Evolutionary conservation across 2,113 vertebrate species (phyloP), one percentile per base, ranked within the genome.

Genomic region (Amphiprion ocellaris): DNA sequence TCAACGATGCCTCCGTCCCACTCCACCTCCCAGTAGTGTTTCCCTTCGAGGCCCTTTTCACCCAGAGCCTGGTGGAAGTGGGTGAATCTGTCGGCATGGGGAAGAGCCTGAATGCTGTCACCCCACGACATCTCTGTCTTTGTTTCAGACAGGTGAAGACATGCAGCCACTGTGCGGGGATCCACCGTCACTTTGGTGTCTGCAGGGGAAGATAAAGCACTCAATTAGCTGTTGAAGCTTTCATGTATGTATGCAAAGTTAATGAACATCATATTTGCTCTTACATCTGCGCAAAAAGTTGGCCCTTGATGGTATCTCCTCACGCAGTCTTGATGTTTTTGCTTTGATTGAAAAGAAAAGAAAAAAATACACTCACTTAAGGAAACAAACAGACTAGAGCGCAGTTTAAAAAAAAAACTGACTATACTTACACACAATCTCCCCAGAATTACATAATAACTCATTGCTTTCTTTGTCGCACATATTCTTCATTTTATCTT

Each of bases 1-100:
- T 95, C 91, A 19, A 96, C 79, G 0, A 81, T 6, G 26, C 95
- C 94, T 21, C 85, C 88, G 6, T 89, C 88, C 89, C 90, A 93
- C 77, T 92, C 79, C 49, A 92, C 86, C 79, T 93, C 91, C 89
- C 92, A 93, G 81, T 94, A 93, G 72, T 46, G n/a, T 56, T 68
- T 49, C 4, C 17, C 26, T 1, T 26, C 17, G 2, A 92, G 67
- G 62, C 81, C 82, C 0, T 55, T 52, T 64, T 74, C 69, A 21
- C 90, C 87, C 77, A 93, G 21, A 37, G 88, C 82, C 62, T 92
- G 90, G 47, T 69, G 44, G 15, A 49, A 80, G 24, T 30, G 69
- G 14, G 84, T 85, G 49, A 93, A 93, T 74, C 92, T 85, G 54
- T 89, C 66, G 1, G 63, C 52, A 64, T 92, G 90, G 9, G 86